Percentiles rank a stretch among this genome's conserved stretches.
Evolutionary conservation across 2,888 invertebrate genomes (phyloP).

Genomic region (Luffia ferchaultella): DNA sequence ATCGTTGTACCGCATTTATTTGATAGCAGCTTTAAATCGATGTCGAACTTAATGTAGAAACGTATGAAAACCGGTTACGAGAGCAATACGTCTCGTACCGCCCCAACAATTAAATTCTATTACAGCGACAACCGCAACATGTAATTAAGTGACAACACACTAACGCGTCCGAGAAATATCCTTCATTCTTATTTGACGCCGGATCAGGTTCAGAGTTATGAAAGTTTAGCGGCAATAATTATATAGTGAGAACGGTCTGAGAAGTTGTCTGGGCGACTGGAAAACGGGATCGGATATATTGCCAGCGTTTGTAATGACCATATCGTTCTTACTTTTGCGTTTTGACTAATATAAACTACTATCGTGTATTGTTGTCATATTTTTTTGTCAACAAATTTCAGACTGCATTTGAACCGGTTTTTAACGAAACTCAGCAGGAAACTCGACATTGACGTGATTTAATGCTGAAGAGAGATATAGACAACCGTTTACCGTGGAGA

Average conservation of each 20-base stretch:
- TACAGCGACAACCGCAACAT: slow-evolving; percentile 43
- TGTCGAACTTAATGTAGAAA: slow-evolving; percentile 4
- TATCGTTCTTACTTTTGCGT: not conserved
- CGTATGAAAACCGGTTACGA: slow-evolving; percentile 25
- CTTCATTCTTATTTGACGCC: slow-evolving; percentile 48
- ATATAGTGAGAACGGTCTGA: slow-evolving; percentile 29
- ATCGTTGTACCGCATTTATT: not conserved
- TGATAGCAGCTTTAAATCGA: slow-evolving; percentile 5
- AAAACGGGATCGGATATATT: slow-evolving; percentile 17
- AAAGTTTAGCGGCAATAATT: slow-evolving; percentile 51
- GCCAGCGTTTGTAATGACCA: slow-evolving; percentile 11
- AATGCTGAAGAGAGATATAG: too few species aligned
- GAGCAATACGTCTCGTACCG: slow-evolving; percentile 15
- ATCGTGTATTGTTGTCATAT: not conserved
- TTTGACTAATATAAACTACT: not conserved
- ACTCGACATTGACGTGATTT: too few species aligned
- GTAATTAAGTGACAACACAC: slow-evolving; percentile 48
- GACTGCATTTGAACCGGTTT: not conserved
- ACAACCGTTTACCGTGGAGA: too few species aligned
- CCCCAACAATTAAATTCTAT: slow-evolving; percentile 54
- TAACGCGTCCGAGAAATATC: slow-evolving; percentile 41
- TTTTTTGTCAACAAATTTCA: not conserved
- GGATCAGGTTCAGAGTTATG: slow-evolving; percentile 29
- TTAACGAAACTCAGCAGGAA: too few species aligned
- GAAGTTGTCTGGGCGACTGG: slow-evolving; percentile 23